Percentiles rank a stretch among this genome's conserved stretches.
Conservation (phyloP, 1,140 invertebrate species). For the Lethocerus indicus region DNA sequence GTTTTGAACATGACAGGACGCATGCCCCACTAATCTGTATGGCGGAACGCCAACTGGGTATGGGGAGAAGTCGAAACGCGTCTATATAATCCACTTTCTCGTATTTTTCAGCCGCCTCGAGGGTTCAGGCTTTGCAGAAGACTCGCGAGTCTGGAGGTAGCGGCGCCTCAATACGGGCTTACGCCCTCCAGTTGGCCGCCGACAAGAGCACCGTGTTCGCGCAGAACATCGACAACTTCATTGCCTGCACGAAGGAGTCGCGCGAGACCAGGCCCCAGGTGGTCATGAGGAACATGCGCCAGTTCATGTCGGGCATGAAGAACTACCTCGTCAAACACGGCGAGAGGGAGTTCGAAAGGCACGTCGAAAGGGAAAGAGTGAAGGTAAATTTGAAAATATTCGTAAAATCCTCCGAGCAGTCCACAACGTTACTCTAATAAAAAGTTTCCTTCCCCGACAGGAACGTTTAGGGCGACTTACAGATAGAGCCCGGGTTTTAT, state of each 20-base stretch:
- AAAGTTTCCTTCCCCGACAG: no score
- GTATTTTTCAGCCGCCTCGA: constrained; percentile 42
- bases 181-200: constrained; percentile 61
- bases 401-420: no score
- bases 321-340: constrained; percentile 92
- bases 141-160: constrained; percentile 38
- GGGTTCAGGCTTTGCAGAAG: constrained; percentile 43
- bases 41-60: not conserved
- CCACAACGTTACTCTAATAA: no score
- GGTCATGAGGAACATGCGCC: constrained; percentile 84
- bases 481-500: no score
- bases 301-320: constrained; percentile 96
- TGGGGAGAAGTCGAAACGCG: no score
- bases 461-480: no score
- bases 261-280: constrained; percentile 73
- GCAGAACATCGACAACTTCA: constrained; percentile 84
- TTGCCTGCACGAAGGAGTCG: constrained; percentile 81
- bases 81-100: not conserved
- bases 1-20: no score
- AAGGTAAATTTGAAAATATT: constrained; percentile 44
- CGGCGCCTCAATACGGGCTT: constrained; percentile 48
- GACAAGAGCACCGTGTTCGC: constrained; percentile 78
- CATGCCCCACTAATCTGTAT: not conserved
- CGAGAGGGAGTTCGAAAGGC: constrained; percentile 74
- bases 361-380: constrained; percentile 71